Conservation (phyloP, 2,113 vertebrate genomes). For the Odontophorus gujanensis region DNA sequence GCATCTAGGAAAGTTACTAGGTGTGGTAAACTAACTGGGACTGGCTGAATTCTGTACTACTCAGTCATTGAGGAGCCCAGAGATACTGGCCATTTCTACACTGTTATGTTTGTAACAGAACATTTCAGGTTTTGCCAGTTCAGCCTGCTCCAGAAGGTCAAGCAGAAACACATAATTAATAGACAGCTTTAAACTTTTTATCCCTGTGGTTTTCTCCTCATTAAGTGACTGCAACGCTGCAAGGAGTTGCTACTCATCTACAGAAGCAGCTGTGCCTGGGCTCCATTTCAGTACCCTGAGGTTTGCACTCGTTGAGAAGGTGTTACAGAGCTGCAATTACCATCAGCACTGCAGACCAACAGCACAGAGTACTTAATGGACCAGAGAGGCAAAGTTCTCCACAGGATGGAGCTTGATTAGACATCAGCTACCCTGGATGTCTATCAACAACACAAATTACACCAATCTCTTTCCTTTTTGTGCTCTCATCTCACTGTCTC, state of each 20-base stretch:
- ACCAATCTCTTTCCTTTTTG: neutral
- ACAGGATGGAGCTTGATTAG: constrained; percentile 24
- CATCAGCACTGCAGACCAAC: constrained; percentile 23
- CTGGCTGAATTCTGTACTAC: fast-evolving
- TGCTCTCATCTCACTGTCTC: neutral
- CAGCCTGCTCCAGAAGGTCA: constrained; percentile 7
- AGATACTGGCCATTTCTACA: neutral
- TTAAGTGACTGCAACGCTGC: neutral
- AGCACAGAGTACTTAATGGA: neutral
- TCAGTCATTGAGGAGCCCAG: neutral
- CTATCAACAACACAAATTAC: neutral
- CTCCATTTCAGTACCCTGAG: neutral
- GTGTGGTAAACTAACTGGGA: neutral
- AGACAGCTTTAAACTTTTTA: neutral
- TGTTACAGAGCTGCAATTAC: constrained; percentile 2
- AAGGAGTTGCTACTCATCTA: neutral
- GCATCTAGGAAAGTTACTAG: neutral
- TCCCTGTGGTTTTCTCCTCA: neutral
- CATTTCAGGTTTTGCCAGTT: neutral
- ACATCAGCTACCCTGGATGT: neutral
- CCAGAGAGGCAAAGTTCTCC: neutral
- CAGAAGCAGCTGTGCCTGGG: neutral
- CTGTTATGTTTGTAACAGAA: neutral
- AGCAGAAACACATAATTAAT: neutral
- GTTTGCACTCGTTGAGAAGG: neutral